Percentiles rank a stretch among this genome's conserved stretches.
Conservation (phyloP, 1,140 invertebrate species). For the Eriosoma lanigerum region DNA sequence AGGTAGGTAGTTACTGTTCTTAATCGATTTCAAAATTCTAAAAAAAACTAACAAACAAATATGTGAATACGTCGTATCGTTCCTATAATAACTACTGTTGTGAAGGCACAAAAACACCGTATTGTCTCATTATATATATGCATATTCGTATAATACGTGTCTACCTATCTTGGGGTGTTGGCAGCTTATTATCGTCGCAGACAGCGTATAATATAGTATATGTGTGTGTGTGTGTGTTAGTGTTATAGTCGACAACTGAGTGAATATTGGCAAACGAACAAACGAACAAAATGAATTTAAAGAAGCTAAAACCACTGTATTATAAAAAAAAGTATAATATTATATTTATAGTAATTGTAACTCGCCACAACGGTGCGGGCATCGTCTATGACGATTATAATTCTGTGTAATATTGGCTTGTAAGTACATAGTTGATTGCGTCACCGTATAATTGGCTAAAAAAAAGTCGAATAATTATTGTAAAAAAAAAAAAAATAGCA, state of each 20-base stretch:
- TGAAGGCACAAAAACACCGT: not conserved
- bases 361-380: not conserved
- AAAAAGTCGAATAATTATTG: too few relatives aligned
- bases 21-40: not conserved
- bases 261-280: slow-evolving; percentile 29
- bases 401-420: too few relatives aligned
- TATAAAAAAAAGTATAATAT: not conserved
- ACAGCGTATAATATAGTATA: not conserved
- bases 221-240: too few relatives aligned
- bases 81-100: not conserved
- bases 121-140: not conserved
- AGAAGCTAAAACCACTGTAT: slow-evolving; percentile 21
- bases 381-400: not conserved
- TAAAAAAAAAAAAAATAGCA: too few relatives aligned
- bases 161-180: not conserved
- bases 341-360: too few relatives aligned
- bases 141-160: not conserved
- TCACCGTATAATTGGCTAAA: not conserved
- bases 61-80: not conserved
- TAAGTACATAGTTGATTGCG: too few relatives aligned
- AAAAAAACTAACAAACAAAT: not conserved
- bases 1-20: too few relatives aligned
- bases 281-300: slow-evolving; percentile 15
- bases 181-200: slow-evolving; percentile 14
- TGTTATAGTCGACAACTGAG: too few relatives aligned